Evolutionary conservation across 2,797 vertebrate species (phyloP).

Genomic region (Scyliorhinus canicula): DNA sequence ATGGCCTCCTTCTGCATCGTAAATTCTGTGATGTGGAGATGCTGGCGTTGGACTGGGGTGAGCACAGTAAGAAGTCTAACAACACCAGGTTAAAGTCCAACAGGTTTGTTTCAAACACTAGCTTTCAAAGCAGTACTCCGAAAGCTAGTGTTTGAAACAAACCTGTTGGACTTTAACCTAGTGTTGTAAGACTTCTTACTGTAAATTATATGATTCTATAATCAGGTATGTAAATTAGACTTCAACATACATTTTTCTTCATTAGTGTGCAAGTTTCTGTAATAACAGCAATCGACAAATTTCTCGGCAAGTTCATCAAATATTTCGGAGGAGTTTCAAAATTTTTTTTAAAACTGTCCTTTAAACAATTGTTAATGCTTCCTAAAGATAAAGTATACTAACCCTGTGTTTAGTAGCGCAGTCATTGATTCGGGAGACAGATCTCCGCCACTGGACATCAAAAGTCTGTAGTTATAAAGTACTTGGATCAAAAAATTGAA

Average conservation of each 20-base stretch:
- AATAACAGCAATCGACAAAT: not conserved
- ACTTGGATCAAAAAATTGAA: not conserved
- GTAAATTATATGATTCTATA: no score
- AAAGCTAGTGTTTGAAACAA: no score
- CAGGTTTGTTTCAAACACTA: no score
- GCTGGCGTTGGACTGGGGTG: no score
- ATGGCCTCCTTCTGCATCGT: no score
- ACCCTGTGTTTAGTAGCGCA: not conserved
- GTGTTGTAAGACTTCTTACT: no score
- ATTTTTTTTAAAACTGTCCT: not conserved
- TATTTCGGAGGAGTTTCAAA: not conserved
- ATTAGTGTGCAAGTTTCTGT: not conserved
- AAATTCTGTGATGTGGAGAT: no score
- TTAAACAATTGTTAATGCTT: not conserved
- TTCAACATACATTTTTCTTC: not conserved
- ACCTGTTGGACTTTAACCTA: no score
- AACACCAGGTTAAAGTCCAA: no score
- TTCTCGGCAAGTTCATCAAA: not conserved
- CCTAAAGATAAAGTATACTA: constrained; percentile 27
- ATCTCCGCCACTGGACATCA: constrained; percentile 14
- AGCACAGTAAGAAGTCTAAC: no score
- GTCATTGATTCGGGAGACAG: constrained; percentile 20
- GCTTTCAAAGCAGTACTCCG: no score
- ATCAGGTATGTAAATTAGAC: no score
- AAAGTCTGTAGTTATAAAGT: constrained; percentile 27